Percentiles rank a stretch among this genome's conserved stretches.
Conservation (phyloP, 2,113 vertebrate genomes). For the Spea bombifrons region DNA sequence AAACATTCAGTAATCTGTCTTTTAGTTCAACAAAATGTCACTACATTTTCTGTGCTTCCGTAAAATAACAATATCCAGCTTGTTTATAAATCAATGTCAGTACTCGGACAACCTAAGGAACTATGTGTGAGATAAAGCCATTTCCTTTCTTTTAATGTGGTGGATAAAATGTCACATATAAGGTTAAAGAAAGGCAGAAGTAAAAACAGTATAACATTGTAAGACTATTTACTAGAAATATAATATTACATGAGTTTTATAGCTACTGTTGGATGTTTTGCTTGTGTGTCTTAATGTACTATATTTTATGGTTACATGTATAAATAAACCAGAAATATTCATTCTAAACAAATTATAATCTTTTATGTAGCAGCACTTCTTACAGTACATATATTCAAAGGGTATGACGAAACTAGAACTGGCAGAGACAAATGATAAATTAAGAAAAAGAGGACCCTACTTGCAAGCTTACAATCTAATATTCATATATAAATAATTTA, state of each 20-base stretch:
- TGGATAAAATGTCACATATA: background rate
- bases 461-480: too few relatives aligned
- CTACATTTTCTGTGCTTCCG: constrained; percentile 24
- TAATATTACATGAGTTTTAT: background rate
- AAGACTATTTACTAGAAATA: too few relatives aligned
- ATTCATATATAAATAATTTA: too few relatives aligned
- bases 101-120: constrained; percentile 6
- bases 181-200: background rate
- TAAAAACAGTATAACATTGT: background rate
- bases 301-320: too few relatives aligned
- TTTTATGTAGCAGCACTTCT: too few relatives aligned
- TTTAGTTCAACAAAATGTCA: constrained; percentile 28
- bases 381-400: too few relatives aligned
- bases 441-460: too few relatives aligned
- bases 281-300: background rate
- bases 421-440: too few relatives aligned
- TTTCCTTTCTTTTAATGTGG: constrained; percentile 1
- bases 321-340: too few relatives aligned
- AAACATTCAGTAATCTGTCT: constrained; percentile 34
- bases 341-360: too few relatives aligned
- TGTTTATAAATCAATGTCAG: constrained; percentile 36
- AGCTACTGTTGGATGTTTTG: background rate
- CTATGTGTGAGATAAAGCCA: constrained; percentile 24
- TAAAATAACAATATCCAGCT: constrained; percentile 28
- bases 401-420: too few relatives aligned